phyloP scores from a whole-genome alignment of 1,140 invertebrate species.

The Tetramorium parvispinum region DNA sequence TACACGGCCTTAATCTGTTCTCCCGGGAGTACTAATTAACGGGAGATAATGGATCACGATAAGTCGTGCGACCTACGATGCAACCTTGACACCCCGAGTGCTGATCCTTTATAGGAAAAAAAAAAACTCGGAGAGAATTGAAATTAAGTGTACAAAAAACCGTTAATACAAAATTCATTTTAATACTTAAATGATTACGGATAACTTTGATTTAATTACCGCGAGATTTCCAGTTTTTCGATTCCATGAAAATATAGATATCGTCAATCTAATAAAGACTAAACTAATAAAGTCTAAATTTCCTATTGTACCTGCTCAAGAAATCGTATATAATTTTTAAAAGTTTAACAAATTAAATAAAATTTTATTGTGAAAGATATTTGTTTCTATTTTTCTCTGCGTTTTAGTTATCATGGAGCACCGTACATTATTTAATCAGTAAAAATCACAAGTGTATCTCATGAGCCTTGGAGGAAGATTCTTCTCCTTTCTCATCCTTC shows the following conservation, averaged over 20 bases:
- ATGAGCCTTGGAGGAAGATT: not conserved
- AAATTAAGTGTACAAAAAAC: not conserved
- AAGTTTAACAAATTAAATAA: not conserved
- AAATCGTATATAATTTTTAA: not conserved
- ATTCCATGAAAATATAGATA: not conserved
- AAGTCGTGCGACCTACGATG: not conserved
- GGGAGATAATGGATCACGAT: conserved; percentile 34
- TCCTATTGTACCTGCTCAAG: not conserved
- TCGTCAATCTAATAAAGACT: not conserved
- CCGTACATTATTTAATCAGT: not conserved
- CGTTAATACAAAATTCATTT: not conserved
- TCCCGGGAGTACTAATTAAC: conserved; percentile 38
- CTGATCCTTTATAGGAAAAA: not conserved
- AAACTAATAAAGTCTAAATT: not conserved
- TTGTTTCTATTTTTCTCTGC: not conserved
- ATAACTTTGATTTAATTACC: not conserved
- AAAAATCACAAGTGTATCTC: not conserved
- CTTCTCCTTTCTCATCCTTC: not conserved
- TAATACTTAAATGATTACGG: not conserved
- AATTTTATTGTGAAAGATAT: not conserved
- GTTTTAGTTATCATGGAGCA: not conserved
- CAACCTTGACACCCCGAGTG: conserved; percentile 37
- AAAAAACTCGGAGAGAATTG: not conserved
- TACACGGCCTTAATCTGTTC: conserved; percentile 46
- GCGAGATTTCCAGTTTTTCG: not conserved